phyloP scores from a whole-genome alignment of 35 echinoderm and acorn worm species.

The Apostichopus californicus region DNA sequence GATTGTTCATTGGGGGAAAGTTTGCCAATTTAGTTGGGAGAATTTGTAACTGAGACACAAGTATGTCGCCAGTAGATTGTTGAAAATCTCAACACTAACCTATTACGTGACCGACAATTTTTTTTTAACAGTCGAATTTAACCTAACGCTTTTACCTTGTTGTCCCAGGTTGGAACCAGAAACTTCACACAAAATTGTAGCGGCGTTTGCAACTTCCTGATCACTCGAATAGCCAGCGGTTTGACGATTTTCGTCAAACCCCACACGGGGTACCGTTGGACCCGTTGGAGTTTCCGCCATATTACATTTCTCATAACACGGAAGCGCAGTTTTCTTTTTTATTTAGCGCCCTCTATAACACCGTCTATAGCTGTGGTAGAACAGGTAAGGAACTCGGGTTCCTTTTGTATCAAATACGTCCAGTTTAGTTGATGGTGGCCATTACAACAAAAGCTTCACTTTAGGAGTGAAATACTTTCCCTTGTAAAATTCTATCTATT shows the following conservation, averaged over 20 bases:
- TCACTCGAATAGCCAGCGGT: conserved; percentile 54
- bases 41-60: neutral
- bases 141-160: neutral
- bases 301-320: neutral
- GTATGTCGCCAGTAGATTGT: neutral
- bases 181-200: conserved; percentile 62
- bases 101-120: neutral
- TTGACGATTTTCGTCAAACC: conserved; percentile 48
- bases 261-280: neutral
- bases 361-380: no score
- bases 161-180: conserved; percentile 53
- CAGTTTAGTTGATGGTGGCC: no score
- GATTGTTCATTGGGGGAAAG: conserved; percentile 45
- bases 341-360: neutral
- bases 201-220: conserved; percentile 56
- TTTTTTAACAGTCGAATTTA: neutral
- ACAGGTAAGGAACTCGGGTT: no score
- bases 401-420: no score
- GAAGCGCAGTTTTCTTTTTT: neutral
- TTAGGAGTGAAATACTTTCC: no score
- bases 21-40: conserved; percentile 36
- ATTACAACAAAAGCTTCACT: no score
- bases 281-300: conserved; percentile 24
- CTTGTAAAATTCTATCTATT: no score
- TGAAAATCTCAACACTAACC: conserved; percentile 44